Conservation (phyloP, 53 echinoderm and acorn worm species). For the Pentamera pediparva region DNA sequence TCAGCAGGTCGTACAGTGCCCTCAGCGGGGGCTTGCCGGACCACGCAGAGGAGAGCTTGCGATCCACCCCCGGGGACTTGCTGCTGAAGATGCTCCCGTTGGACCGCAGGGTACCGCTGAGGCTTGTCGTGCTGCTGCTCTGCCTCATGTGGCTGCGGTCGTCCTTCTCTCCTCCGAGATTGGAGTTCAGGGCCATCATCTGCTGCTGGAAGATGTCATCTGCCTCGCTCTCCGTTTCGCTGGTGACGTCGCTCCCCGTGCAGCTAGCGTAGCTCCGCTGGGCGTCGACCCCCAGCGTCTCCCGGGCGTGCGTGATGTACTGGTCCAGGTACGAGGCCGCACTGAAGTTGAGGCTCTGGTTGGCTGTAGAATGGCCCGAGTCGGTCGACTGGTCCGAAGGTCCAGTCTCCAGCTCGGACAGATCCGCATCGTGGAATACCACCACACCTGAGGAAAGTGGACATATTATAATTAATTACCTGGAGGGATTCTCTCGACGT, state of each 20-base stretch:
- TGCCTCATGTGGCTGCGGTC: conserved; percentile 68
- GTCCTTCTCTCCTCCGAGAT: conserved; percentile 26
- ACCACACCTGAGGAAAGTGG: conserved; percentile 56
- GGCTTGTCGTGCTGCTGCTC: conserved; percentile 63
- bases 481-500: no score
- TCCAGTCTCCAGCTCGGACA: conserved; percentile 75
- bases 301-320: conserved; percentile 93
- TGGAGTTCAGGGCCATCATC: conserved; percentile 74
- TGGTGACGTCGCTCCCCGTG: conserved; percentile 62
- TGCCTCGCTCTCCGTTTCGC: conserved; percentile 97
- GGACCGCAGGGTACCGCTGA: conserved; percentile 47
- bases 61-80: conserved; percentile 35
- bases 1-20: conserved; percentile 87
- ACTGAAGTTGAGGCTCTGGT: conserved; percentile 50
- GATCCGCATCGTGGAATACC: conserved; percentile 83
- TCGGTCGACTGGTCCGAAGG: conserved; percentile 40
- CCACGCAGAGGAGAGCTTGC: conserved; percentile 92
- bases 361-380: conserved; percentile 55
- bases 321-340: conserved; percentile 85
- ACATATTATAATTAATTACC: no score
- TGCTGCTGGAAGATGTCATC: conserved; percentile 92
- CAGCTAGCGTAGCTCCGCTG: conserved; percentile 34
- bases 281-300: conserved; percentile 85
- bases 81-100: conserved; percentile 57
- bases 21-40: conserved; percentile 88